Conservation (phyloP, 2,888 invertebrate species). For the Trissonchulus latispiculum region DNA sequence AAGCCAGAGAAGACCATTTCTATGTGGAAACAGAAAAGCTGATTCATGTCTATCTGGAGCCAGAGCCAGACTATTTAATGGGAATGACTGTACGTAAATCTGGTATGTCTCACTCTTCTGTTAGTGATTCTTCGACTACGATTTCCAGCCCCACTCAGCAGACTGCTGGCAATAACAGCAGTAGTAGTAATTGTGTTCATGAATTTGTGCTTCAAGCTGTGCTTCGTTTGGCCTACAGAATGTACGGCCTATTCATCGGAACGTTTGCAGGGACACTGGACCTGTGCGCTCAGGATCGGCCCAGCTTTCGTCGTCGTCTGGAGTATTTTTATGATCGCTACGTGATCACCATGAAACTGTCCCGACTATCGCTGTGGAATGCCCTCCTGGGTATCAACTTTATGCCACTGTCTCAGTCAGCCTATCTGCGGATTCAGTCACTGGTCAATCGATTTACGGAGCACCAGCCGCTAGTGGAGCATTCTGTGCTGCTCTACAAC, state of each 20-base stretch:
- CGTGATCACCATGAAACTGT: slow-evolving; percentile 60
- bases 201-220: neutral
- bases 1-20: neutral
- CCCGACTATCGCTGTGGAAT: slow-evolving; percentile 72
- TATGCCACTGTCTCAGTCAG: slow-evolving; percentile 73
- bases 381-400: slow-evolving; percentile 84
- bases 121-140: too few species aligned
- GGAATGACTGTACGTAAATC: neutral
- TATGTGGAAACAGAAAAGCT: slow-evolving; percentile 9
- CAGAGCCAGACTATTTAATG: slow-evolving; percentile 5
- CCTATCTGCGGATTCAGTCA: slow-evolving; percentile 70
- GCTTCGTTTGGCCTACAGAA: slow-evolving; percentile 22
- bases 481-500: slow-evolving; percentile 73
- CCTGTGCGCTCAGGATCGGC: neutral
- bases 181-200: too few species aligned
- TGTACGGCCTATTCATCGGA: slow-evolving; percentile 36
- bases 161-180: neutral
- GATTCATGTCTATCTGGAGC: slow-evolving; percentile 14
- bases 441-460: slow-evolving; percentile 33
- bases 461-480: slow-evolving; percentile 54
- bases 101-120: too few species aligned
- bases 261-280: slow-evolving; percentile 21
- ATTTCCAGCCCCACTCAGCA: too few species aligned
- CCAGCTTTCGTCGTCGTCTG: slow-evolving; percentile 19
- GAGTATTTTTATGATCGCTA: slow-evolving; percentile 58